Evolutionary conservation across 2,888 invertebrate genomes (phyloP).

Genomic region (Caenorhabditis sp.): DNA sequence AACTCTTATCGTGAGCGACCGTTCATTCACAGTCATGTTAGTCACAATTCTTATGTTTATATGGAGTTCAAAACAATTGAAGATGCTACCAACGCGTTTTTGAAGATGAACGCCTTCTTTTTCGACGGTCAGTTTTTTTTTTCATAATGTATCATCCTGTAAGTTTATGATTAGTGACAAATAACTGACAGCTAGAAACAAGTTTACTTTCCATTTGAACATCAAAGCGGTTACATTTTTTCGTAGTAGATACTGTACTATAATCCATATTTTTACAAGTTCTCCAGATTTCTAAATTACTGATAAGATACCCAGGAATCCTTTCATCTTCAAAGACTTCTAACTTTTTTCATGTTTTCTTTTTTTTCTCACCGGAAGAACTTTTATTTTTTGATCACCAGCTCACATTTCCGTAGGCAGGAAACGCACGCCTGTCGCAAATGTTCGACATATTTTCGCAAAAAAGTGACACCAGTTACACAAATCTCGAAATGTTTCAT

Average conservation of each 20-base stretch:
- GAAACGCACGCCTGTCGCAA: not conserved
- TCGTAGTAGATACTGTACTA: too few species aligned
- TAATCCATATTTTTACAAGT: too few species aligned
- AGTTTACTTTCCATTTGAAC: too few species aligned
- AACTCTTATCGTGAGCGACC: not conserved
- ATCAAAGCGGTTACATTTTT: too few species aligned
- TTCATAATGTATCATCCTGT: not conserved
- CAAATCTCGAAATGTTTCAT: too few species aligned
- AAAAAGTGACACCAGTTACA: too few species aligned
- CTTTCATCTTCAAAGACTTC: too few species aligned
- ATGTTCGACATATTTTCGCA: not conserved
- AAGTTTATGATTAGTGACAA: too few species aligned
- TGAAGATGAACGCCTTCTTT: not conserved
- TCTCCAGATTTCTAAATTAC: too few species aligned
- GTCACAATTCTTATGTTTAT: not conserved
- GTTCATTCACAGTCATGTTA: not conserved
- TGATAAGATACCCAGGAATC: too few species aligned
- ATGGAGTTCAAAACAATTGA: conserved; percentile 1
- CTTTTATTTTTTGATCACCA: not conserved
- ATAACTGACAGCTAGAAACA: too few species aligned
- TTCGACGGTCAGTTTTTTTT: conserved; percentile 11
- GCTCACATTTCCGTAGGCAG: not conserved
- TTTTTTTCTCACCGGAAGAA: not conserved
- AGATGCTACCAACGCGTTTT: conserved; percentile 3
- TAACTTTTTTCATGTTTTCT: too few species aligned